Conservation (phyloP, 1,140 invertebrate genomes). For the Plectrocnemia conspersa region DNA sequence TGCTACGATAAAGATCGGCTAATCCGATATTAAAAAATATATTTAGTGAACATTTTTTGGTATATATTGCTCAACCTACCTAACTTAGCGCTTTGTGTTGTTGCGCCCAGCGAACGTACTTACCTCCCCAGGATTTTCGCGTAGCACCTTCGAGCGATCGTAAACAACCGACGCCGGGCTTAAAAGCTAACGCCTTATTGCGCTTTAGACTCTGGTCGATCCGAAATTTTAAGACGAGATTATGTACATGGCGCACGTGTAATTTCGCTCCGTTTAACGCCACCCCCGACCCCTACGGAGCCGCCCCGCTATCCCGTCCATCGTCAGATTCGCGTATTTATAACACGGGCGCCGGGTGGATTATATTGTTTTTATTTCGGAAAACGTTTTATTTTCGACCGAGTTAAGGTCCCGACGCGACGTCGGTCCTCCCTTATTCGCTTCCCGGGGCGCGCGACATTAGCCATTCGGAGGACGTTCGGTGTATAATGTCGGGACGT, state of each 20-base stretch:
- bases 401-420: slow-evolving; percentile 4
- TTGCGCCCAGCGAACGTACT: too few relatives aligned
- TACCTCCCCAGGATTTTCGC: too few relatives aligned
- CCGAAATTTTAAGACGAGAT: background rate
- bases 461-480: slow-evolving; percentile 25
- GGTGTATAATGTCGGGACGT: slow-evolving; percentile 30
- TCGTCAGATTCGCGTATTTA: background rate
- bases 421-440: background rate
- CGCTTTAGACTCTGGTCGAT: too few relatives aligned
- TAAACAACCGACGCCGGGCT: slow-evolving; percentile 14
- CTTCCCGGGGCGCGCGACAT: slow-evolving; percentile 10
- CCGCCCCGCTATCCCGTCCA: background rate
- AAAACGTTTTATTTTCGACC: slow-evolving; percentile 19
- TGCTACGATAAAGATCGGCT: too few relatives aligned
- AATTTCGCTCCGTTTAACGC: background rate
- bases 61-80: too few relatives aligned
- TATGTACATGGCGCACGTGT: background rate
- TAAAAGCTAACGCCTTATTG: slow-evolving; percentile 16
- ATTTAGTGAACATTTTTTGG: too few relatives aligned
- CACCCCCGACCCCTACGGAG: too few relatives aligned
- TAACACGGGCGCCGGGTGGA: background rate
- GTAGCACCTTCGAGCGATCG: too few relatives aligned
- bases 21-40: too few relatives aligned
- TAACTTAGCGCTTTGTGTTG: too few relatives aligned
- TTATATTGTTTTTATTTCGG: slow-evolving; percentile 13